Conservation (phyloP, 2,888 invertebrate genomes). For the Tachina fera region DNA sequence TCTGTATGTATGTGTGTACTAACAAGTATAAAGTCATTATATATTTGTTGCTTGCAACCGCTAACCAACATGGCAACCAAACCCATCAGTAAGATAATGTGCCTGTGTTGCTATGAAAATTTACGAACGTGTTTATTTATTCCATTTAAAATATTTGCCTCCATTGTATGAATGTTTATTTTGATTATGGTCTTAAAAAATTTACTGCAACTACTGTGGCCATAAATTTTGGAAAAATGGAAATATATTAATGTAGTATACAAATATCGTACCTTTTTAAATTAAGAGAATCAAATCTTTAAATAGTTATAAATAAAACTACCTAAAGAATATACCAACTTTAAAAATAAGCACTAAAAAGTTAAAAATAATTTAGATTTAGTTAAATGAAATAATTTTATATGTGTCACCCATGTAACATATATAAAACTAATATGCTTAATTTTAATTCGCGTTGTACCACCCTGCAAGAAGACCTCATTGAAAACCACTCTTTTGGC, state of each 20-base stretch:
- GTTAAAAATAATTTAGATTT: too few species aligned
- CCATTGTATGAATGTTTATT: slow-evolving; percentile 54
- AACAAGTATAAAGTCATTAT: slow-evolving; percentile 5
- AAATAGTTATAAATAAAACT: too few species aligned
- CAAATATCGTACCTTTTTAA: too few species aligned
- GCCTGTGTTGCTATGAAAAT: slow-evolving; percentile 2
- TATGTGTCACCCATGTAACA: too few species aligned
- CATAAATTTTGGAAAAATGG: slow-evolving; percentile 1
- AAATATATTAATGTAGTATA: not conserved
- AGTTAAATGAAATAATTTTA: too few species aligned
- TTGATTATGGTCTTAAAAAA: slow-evolving; percentile 29
- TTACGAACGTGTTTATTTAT: slow-evolving; percentile 6
- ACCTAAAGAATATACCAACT: not conserved
- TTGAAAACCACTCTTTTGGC: too few species aligned
- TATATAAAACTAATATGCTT: too few species aligned
- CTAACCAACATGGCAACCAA: slow-evolving; percentile 28
- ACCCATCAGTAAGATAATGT: slow-evolving; percentile 29
- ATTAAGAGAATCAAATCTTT: too few species aligned
- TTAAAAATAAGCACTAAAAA: not conserved
- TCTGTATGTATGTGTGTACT: not conserved
- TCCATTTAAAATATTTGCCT: slow-evolving; percentile 45
- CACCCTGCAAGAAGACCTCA: too few species aligned
- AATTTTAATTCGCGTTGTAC: too few species aligned
- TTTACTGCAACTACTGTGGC: not conserved
- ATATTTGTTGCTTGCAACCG: slow-evolving; percentile 26